Conservation (phyloP, 2,888 invertebrate genomes). For the Malthinus flaveolus region DNA sequence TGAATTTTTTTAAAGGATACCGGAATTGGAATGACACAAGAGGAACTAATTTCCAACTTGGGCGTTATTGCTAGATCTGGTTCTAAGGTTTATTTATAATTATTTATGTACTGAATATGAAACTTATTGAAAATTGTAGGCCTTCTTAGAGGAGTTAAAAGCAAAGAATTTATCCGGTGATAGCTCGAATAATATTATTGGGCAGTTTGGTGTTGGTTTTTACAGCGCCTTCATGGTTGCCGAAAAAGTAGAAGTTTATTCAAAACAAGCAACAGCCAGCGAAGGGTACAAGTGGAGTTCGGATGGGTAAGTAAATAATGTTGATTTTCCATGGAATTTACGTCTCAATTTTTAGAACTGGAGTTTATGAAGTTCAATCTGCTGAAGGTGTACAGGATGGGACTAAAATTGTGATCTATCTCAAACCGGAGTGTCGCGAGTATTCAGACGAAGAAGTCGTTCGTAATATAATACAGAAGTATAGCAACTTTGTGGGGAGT, state of each 20-base stretch:
- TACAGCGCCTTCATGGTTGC: conserved; percentile 98
- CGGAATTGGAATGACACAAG: conserved; percentile 93
- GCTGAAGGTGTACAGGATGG: conserved; percentile 84
- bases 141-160: conserved; percentile 84
- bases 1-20: conserved; percentile 69
- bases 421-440: conserved; percentile 86
- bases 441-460: conserved; percentile 87
- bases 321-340: neutral
- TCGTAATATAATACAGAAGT: conserved; percentile 87
- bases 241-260: conserved; percentile 90
- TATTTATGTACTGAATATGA: no score
- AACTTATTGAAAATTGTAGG: conserved; percentile 52
- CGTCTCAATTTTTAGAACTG: conserved; percentile 61
- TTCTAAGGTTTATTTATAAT: conserved; percentile 66
- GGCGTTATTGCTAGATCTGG: conserved; percentile 97
- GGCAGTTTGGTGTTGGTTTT: conserved; percentile 98
- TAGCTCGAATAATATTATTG: conserved; percentile 79
- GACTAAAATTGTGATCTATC: conserved; percentile 89
- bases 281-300: conserved; percentile 86
- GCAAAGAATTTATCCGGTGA: conserved; percentile 63
- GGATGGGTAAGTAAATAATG: conserved; percentile 72
- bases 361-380: conserved; percentile 86
- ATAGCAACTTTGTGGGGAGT: conserved; percentile 96
- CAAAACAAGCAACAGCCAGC: conserved; percentile 70
- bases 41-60: conserved; percentile 86